phyloP scores from a whole-genome alignment of 2,888 invertebrate species.

The Sphinx pinastri region DNA sequence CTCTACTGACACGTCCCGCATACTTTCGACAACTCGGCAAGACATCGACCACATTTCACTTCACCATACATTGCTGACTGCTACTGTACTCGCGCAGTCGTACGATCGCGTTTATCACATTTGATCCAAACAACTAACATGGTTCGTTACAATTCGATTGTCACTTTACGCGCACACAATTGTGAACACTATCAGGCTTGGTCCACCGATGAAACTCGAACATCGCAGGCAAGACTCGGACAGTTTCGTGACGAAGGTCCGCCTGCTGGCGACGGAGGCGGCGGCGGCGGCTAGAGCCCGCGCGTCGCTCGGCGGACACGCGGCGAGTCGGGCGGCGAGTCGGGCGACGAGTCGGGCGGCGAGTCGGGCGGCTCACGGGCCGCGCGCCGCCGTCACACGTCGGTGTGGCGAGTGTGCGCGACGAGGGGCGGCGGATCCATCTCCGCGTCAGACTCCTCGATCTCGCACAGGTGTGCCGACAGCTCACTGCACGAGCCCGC shows the following conservation, averaged over 20 bases:
- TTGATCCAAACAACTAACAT: not conserved
- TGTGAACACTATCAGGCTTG: constrained; percentile 29
- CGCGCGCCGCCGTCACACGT: constrained; percentile 71
- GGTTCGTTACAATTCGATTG: not conserved
- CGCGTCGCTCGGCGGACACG: constrained; percentile 35
- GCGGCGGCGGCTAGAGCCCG: constrained; percentile 34
- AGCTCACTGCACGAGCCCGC: constrained; percentile 91
- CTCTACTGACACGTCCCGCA: not conserved
- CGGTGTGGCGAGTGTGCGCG: constrained; percentile 52
- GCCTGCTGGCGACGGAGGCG: too few species aligned
- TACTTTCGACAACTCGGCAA: constrained; percentile 1
- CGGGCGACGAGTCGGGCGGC: constrained; percentile 37
- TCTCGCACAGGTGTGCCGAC: constrained; percentile 95
- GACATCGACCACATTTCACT: not conserved
- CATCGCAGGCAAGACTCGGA: constrained; percentile 16
- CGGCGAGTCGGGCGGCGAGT: constrained; percentile 40
- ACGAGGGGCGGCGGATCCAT: constrained; percentile 61
- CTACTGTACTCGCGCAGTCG: not conserved
- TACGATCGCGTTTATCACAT: constrained; percentile 5
- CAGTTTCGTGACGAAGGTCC: constrained; percentile 26
- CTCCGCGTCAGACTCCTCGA: constrained; percentile 94
- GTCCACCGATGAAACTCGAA: constrained; percentile 10
- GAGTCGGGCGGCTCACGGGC: constrained; percentile 37
- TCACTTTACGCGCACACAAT: not conserved
- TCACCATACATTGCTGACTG: too few species aligned